Evolutionary conservation across 2,797 vertebrate species (phyloP).

Genomic region (Myotis myotis): DNA sequence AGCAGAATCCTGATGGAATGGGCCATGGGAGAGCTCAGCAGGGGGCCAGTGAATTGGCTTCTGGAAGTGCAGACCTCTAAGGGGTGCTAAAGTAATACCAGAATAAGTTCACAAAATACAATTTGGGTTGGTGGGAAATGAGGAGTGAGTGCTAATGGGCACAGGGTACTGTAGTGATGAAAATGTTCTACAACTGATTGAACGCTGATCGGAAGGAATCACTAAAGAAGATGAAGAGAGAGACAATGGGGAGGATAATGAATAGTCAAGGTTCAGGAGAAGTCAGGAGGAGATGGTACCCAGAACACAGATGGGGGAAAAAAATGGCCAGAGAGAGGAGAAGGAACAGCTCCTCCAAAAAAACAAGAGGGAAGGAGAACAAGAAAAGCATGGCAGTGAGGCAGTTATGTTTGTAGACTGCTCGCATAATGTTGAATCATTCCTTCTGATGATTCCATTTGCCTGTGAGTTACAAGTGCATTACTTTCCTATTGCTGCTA

Average conservation of each 20-base stretch:
- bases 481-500: not conserved
- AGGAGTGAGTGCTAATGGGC: not conserved
- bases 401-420: not conserved
- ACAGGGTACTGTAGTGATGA: not conserved
- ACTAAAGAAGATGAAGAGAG: not conserved
- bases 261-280: not conserved
- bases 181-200: not conserved
- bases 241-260: not conserved
- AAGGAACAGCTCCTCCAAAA: not conserved
- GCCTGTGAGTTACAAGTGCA: not conserved
- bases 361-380: not conserved
- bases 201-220: not conserved
- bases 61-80: not conserved
- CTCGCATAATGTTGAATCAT: not conserved
- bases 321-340: not conserved
- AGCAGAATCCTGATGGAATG: not conserved
- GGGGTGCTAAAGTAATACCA: not conserved
- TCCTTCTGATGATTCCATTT: not conserved
- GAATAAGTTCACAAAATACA: not conserved
- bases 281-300: not conserved
- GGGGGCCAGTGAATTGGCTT: not conserved
- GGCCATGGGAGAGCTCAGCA: not conserved
- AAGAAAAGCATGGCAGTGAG: not conserved
- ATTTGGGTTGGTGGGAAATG: not conserved
- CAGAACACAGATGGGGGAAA: not conserved